Evolutionary conservation across 2,113 vertebrate genomes (phyloP), one percentile per base, ranked within the genome.

Genomic region (Tychaedon coryphoeus): DNA sequence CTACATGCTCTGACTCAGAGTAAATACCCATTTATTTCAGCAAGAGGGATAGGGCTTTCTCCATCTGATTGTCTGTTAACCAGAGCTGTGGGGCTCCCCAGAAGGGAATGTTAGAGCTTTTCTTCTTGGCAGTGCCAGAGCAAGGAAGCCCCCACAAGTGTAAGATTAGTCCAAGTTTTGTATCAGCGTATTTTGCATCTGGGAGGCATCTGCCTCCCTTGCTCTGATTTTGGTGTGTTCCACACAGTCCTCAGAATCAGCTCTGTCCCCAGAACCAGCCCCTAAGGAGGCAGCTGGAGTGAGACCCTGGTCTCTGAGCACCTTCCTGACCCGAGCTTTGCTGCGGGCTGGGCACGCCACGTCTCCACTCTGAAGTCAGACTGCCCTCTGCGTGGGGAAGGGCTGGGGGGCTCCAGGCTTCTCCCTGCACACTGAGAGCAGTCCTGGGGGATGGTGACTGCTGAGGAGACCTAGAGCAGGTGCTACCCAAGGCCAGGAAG

Each of bases 201-300:
- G 16, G 1, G 9, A 19, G 66, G 13, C n/a, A n/a, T 17, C 23
- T 88, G 15, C 17, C 14, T 88, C 13, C 18, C 10, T 62, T 66
- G 36, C 4, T 74, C 3, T 2, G 2, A 7, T 67, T 77, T 73
- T 31, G 7, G 10, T 48, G 60, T 3, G 5, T 10, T 66, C 26
- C 1, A 1, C 8, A 34, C 9, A 42, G 25, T 1, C 6, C 0
- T 7, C 0, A 48, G 23, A 2, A 19, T 29, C 19, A 25, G 47
- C 23, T 6, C 8, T 51, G 6, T 14, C 20, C 50, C 47, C 38
- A 31, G 48, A 43, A 36, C 20, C 51, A 80, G 36, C 4, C 17
- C 29, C 33, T 18, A 28, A 79, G 43, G 5, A 24, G 58, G 6
- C 28, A 88, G 25, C 23, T 31, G 14, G 11, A 76, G 14, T 0